These are phyloP conservation scores for Caenorhabditis sp. DNA, from an alignment of 2,888 invertebrate genomes.

Conservation along the genomic window DNA sequence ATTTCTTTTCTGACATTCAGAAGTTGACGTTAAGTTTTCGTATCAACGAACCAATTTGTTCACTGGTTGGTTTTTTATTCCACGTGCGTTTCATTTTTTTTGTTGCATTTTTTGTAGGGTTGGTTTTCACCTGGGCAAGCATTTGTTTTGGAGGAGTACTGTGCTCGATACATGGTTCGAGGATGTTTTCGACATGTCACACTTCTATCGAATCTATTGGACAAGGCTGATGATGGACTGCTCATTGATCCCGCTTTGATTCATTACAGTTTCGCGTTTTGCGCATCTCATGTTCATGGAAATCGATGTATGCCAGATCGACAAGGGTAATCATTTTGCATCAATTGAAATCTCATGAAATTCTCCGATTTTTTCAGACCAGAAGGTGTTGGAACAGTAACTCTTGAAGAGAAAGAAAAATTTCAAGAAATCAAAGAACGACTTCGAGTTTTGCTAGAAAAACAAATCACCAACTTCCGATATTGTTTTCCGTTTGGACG, in stretches of 20 bases:
- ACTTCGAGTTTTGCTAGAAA: constrained; percentile 87
- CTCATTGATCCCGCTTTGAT: constrained; percentile 98
- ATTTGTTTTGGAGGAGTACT: constrained; percentile 96
- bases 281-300: constrained; percentile 98
- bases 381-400: constrained; percentile 97
- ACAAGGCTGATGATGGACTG: constrained; percentile 79
- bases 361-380: too few relatives aligned
- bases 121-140: constrained; percentile 99
- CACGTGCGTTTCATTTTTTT: neutral
- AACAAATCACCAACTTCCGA: constrained; percentile 99
- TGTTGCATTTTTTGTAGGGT: too few relatives aligned
- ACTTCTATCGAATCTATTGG: constrained; percentile 91
- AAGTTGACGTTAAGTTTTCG: constrained; percentile 91
- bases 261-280: constrained; percentile 98
- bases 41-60: constrained; percentile 96
- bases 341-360: too few relatives aligned
- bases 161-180: constrained; percentile 93
- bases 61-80: too few relatives aligned
- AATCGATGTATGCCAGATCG: constrained; percentile 80
- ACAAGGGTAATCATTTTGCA: too few relatives aligned
- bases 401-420: constrained; percentile 88
- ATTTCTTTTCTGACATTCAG: constrained; percentile 89
- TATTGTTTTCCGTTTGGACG: constrained; percentile 98
- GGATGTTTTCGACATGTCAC: constrained; percentile 91
- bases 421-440: constrained; percentile 97